These are phyloP conservation scores for Ptiloglossa arizonensis DNA, from an alignment of 1,140 invertebrate species.

Conservation along the genomic window DNA sequence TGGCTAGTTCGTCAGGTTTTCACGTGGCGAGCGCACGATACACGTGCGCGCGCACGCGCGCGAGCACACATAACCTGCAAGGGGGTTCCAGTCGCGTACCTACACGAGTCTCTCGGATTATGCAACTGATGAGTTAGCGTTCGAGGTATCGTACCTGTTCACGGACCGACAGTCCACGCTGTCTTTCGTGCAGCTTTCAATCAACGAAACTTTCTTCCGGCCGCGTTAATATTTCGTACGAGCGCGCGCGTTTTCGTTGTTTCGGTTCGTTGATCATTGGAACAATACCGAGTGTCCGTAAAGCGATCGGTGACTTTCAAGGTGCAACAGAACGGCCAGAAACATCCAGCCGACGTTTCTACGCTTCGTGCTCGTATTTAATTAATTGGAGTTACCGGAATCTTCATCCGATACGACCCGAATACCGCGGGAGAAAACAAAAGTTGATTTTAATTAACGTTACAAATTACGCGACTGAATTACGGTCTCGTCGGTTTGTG, in stretches of 20 bases:
- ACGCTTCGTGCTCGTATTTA: neutral
- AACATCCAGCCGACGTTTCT: neutral
- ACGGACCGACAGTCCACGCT: neutral
- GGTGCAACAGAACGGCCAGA: neutral
- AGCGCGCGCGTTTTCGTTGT: too few relatives aligned
- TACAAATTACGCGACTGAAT: too few relatives aligned
- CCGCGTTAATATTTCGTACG: neutral
- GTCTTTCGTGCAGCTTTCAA: neutral
- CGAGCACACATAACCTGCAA: constrained; percentile 22
- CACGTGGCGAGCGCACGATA: constrained; percentile 35
- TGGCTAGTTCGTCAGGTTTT: constrained; percentile 30
- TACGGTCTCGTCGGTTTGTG: too few relatives aligned
- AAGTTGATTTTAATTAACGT: too few relatives aligned
- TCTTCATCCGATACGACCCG: too few relatives aligned
- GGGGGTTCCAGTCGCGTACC: constrained; percentile 18
- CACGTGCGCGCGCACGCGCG: constrained; percentile 40
- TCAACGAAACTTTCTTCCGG: neutral
- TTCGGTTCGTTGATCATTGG: neutral
- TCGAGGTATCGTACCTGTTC: constrained; percentile 45
- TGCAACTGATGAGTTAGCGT: constrained; percentile 67
- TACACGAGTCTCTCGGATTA: constrained; percentile 53
- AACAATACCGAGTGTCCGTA: neutral
- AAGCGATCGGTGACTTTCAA: neutral
- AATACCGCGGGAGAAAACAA: too few relatives aligned
- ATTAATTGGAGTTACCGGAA: neutral